Percentiles rank a stretch among this genome's conserved stretches.
phyloP scores from a whole-genome alignment of 1,140 invertebrate species.

The Chironomus striatipennis region DNA sequence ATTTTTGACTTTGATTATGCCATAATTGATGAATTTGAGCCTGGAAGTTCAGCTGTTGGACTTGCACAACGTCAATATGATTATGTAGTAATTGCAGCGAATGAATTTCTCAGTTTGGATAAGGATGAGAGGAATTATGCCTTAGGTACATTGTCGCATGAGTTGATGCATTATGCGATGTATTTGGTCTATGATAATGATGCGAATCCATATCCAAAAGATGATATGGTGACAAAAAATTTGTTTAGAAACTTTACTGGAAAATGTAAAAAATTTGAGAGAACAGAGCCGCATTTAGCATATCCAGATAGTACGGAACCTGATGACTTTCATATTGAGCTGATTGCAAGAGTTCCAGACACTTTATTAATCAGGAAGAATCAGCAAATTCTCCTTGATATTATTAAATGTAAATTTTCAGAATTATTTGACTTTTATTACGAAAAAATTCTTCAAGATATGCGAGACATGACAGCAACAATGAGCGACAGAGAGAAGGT shows the following conservation, averaged over 20 bases:
- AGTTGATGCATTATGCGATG: conserved; percentile 3
- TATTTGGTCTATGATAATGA: not conserved
- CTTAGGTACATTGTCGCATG: not conserved
- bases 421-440: not conserved
- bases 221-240: not conserved
- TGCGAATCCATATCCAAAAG: not conserved
- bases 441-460: not conserved
- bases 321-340: not conserved
- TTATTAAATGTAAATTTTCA: not conserved
- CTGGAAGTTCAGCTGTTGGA: not conserved
- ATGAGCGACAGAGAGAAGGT: not conserved
- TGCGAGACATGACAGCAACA: not conserved
- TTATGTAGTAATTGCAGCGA: not conserved
- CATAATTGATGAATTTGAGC: not conserved
- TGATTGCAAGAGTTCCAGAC: not conserved
- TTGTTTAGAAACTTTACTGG: not conserved
- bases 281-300: not conserved
- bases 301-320: not conserved
- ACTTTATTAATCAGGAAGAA: not conserved
- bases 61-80: not conserved
- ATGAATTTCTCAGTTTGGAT: not conserved
- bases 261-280: not conserved
- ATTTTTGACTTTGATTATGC: conserved; percentile 2
- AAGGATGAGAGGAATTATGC: not conserved
- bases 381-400: not conserved